phyloP scores from a whole-genome alignment of 2,797 vertebrate species.

The Acrossocheilus fasciatus region DNA sequence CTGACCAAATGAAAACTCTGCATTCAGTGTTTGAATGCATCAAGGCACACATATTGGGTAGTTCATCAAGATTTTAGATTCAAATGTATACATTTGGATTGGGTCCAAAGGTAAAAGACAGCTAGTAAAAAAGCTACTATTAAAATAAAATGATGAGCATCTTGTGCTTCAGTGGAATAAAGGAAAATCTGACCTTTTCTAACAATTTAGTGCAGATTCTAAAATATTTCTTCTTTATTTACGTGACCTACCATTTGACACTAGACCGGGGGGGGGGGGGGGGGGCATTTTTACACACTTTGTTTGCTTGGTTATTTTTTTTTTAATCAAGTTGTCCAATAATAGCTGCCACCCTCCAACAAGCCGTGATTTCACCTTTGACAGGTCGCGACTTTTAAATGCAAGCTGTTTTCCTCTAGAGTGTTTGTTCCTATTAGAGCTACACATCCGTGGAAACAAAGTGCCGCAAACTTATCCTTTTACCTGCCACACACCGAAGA shows the following conservation, averaged over 20 bases:
- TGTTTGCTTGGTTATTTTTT: neutral
- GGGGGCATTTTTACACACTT: neutral
- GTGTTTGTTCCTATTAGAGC: constrained; percentile 7
- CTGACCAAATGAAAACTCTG: neutral
- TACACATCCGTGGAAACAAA: constrained; percentile 2
- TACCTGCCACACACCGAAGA: constrained; percentile 20
- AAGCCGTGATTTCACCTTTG: neutral
- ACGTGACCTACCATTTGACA: neutral
- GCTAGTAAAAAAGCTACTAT: neutral
- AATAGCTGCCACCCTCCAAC: constrained; percentile 8
- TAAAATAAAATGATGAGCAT: neutral
- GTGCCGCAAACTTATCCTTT: constrained; percentile 16
- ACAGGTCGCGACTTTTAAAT: constrained; percentile 6
- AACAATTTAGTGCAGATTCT: neutral
- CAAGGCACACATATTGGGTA: neutral
- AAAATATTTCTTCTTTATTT: neutral
- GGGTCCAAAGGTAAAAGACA: neutral
- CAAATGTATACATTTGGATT: neutral
- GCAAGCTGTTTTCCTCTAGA: neutral
- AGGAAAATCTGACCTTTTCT: neutral
- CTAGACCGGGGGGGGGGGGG: neutral
- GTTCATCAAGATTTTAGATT: neutral
- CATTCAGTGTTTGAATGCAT: neutral
- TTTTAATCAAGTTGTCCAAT: neutral
- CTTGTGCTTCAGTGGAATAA: neutral